Evolutionary conservation across 2,797 vertebrate species (phyloP), one percentile per base, ranked within the genome.

Genomic region (Peromyscus nudipes): DNA sequence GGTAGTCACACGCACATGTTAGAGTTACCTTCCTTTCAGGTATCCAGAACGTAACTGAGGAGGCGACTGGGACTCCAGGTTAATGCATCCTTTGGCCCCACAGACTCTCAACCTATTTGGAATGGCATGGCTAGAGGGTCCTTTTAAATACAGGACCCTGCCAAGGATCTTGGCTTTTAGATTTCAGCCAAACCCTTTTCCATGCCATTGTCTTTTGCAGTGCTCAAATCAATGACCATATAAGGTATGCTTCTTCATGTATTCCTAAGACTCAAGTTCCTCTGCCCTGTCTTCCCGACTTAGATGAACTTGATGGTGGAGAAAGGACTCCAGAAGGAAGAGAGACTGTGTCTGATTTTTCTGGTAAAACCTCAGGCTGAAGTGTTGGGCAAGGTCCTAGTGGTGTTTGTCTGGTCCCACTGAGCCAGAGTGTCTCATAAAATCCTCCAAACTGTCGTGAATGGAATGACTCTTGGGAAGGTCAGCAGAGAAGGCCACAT

Each of bases 351-450:
- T n/a, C 65, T 83, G n/a, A 76, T 89, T 62, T 60, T 14, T 13
- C 29, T 52, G 14, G n/a, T 55, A 93, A 43, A 83, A 4, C 27
- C 25, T 92, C 81, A 64, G n/a, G 4, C 11, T 60, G 65, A 16
- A 25, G 11, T 91, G 52, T 17, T 86, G 79, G 79, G n/a, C 21
- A n/a, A 69, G 34, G 43, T 2, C 16, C 27, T 0, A n/a, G 37
- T 46, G 46, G 7, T 13, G 2, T 81, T 16, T 79, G 27, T 76
- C 43, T 79, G 46, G 85, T 67, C 75, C 34, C 43, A 29, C 0
- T 73, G 37, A n/a, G 49, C 46, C 27, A 65, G n/a, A 46, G 14
- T 49, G 40, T 81, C 77, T 97, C 55, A 91, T 83, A 93, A 57
- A 95, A 82, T 91, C 43, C 73, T 91, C 21, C 4, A 89, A 29